Evolutionary conservation across 2,888 invertebrate species (phyloP), one percentile per base, ranked within the genome.

Genomic region (Incurvaria masculella): DNA sequence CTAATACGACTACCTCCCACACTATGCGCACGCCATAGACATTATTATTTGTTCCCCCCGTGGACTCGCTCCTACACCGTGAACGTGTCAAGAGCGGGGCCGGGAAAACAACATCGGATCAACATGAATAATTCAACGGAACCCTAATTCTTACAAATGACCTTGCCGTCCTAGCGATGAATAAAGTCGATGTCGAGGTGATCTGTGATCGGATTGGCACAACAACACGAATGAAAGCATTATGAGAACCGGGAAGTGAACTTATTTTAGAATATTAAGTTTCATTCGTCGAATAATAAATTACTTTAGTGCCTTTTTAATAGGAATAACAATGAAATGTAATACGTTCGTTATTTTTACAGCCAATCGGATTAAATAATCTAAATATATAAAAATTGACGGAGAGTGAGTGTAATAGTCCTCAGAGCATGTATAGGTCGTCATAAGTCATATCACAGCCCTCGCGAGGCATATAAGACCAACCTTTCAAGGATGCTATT

Each of bases 101-200:
- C 69, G 66, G 65, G 62, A 69, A 69, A 68, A 69, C 64, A 66
- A 66, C 68, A 68, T 48, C 62, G 53, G 45, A 45, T 53, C 23
- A 6, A 10, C 23, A 63, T 73, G 71, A 72, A 74, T 74, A 56
- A 74, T 74, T 66, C 69, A 72, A 56, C 51, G 50, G 42, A 16
- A 40, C 41, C 48, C 26, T 63, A 62, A 64, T 63, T 48, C 61
- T 68, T 68, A 73, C 67, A 72, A 71, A 75, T 71, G 59, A 63
- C 61, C 59, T 62, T 59, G 56, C 53, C 57, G 55, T 18, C 60
- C 60, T 64, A 23, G 10, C 10, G 23, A 4, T 23, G 23, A 23
- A 23, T 23, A 23, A 6, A 10, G 23, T 6, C 23, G 23, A 23
- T 23, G 10, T 23, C 5, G 23, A 23, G 23, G 5, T 4, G 23